Evolutionary conservation across 2,888 invertebrate species (phyloP).

Genomic region (Lithosia quadra): DNA sequence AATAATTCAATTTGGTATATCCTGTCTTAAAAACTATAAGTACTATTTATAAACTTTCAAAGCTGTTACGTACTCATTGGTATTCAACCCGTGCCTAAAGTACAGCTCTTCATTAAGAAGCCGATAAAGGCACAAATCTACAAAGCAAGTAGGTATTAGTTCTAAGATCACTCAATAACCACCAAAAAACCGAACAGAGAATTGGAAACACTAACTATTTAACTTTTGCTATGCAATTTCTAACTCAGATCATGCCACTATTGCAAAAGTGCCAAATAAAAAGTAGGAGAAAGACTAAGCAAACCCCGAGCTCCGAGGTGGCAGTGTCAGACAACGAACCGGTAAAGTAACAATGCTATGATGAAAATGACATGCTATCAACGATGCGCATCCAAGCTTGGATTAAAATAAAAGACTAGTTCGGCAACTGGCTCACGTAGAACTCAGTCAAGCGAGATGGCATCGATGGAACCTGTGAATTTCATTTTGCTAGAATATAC

Average conservation of each 20-base stretch:
- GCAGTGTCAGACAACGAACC: too few relatives aligned
- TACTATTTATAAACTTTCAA: background rate
- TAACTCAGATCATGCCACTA: too few relatives aligned
- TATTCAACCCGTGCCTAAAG: background rate
- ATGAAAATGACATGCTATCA: too few relatives aligned
- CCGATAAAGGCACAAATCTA: background rate
- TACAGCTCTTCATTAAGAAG: background rate
- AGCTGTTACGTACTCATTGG: background rate
- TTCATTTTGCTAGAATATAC: background rate
- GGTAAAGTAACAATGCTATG: too few relatives aligned
- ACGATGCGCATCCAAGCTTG: background rate
- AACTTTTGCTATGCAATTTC: too few relatives aligned
- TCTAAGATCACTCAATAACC: too few relatives aligned
- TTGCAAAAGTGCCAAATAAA: too few relatives aligned
- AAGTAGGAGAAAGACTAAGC: too few relatives aligned
- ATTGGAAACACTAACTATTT: background rate
- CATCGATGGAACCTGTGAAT: too few relatives aligned
- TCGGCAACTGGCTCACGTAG: too few relatives aligned
- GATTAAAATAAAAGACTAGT: background rate
- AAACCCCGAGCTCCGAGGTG: too few relatives aligned
- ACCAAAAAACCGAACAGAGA: background rate
- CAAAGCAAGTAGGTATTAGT: background rate
- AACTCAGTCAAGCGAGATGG: too few relatives aligned
- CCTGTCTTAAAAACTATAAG: background rate
- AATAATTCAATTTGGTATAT: background rate